Base-by-base conservation (phyloP, 2,113 vertebrate genomes). In the Danio rerio region DNA sequence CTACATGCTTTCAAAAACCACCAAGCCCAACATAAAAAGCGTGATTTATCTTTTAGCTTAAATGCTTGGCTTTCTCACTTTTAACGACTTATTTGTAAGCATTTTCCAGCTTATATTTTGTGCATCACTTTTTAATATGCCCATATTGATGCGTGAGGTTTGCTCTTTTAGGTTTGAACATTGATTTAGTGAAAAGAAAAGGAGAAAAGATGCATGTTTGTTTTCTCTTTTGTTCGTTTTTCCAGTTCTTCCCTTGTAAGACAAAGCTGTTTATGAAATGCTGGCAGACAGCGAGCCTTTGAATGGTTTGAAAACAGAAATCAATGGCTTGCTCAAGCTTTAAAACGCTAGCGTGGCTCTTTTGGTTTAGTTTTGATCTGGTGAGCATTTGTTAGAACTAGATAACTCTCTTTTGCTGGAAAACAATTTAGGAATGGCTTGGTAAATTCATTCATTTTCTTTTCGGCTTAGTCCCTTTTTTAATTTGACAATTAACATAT, bases 271-370 rank as follows among this genome's bases (percentile, higher is more conserved):
- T 49, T 20, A 16, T 71, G 3, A 65, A 53, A 42, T 65, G 13
- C 50, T 66, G 5, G 0, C 7, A 81, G 45, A 50, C 15, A 50
- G 80, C 65, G 52, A 77, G 42, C 21, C 40, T 70, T 84, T 77
- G 52, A 85, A 71, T 75, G 49, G 8, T 81, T 42, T 61, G 55
- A 80, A 69, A 81, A 81, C 62, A 6, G 16, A 11, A 43, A 78
- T 85, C 81, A 87, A 69, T 82, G 68, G 47, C 72, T 71, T 81
- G 52, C 71, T 81, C 42, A n/a, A 53, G 72, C 77, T 73, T 78
- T 78, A 42, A 69, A 66, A 49, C 47, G 40, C 47, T 81, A 76
- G 63, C 31, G 47, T 68, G 49, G 55, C 53, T 79, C 42, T 43
- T 73, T 80, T 52, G 45, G 70, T 88, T 65, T 59, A 49, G 50